Percentiles rank a stretch among this genome's conserved stretches.
These are phyloP conservation scores for Schlechtendalia chinensis DNA, from an alignment of 1,140 invertebrate species.

Conservation along the genomic window DNA sequence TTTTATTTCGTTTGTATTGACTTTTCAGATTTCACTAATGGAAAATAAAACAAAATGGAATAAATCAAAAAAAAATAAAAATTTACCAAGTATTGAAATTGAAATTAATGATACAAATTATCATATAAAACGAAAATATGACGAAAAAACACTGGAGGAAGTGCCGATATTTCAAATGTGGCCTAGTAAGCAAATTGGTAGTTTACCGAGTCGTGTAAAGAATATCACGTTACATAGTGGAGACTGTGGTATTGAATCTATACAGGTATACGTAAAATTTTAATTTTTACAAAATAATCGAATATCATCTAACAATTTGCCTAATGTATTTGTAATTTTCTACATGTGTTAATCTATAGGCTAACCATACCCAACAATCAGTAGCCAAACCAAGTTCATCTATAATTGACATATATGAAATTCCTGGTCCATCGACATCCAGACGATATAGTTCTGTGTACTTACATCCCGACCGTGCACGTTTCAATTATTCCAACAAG, in stretches of 20 bases:
- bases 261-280: background rate
- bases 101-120: background rate
- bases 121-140: too few relatives aligned
- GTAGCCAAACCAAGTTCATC: background rate
- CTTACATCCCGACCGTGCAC: conserved; percentile 69
- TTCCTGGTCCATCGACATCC: conserved; percentile 55
- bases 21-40: conserved; percentile 18
- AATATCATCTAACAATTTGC: background rate
- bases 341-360: conserved; percentile 7
- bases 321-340: too few relatives aligned
- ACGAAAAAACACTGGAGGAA: background rate
- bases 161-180: background rate
- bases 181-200: background rate
- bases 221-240: background rate
- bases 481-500: conserved; percentile 59
- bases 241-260: conserved; percentile 19
- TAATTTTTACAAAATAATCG: background rate
- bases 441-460: conserved; percentile 63
- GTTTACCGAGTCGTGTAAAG: background rate
- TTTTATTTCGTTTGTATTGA: too few relatives aligned
- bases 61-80: conserved; percentile 14
- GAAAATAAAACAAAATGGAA: conserved; percentile 36
- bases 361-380: background rate
- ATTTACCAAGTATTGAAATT: conserved; percentile 17
- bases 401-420: conserved; percentile 4